A percentile compares a stretch with the other conserved stretches of the same genome.
These are phyloP conservation scores for Philopotamus ludificatus DNA, from an alignment of 1,140 invertebrate species.

Conservation along the genomic window DNA sequence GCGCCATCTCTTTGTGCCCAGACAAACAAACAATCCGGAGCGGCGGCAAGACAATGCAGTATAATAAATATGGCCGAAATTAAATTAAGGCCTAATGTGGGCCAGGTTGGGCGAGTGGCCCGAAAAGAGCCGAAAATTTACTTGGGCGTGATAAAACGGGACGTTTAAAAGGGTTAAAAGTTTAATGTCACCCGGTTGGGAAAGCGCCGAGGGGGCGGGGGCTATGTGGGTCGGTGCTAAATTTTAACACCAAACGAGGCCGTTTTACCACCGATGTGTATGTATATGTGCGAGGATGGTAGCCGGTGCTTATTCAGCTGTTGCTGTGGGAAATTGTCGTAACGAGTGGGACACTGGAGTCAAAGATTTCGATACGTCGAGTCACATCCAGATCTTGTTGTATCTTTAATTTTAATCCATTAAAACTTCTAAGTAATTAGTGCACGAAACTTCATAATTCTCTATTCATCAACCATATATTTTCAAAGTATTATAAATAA, in stretches of 20 bases:
- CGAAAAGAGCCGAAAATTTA: slow-evolving; percentile 27
- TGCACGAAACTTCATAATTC: too few species aligned
- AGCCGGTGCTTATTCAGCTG: too few species aligned
- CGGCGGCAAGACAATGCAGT: slow-evolving; percentile 38
- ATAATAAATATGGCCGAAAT: slow-evolving; percentile 39
- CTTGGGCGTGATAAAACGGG: slow-evolving; percentile 30
- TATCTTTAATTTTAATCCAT: too few species aligned
- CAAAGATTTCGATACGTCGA: too few species aligned
- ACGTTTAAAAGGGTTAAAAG: slow-evolving; percentile 39
- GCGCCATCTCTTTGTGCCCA: not conserved
- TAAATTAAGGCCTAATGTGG: slow-evolving; percentile 40
- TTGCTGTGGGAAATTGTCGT: not conserved
- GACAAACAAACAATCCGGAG: slow-evolving; percentile 28
- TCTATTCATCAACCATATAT: too few species aligned
- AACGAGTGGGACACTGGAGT: not conserved
- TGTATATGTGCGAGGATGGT: too few species aligned
- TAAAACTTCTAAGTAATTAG: too few species aligned
- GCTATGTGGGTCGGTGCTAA: slow-evolving; percentile 4
- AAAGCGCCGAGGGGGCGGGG: not conserved
- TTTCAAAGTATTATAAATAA: too few species aligned
- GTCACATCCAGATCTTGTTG: too few species aligned
- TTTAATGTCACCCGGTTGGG: slow-evolving; percentile 23
- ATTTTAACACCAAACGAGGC: slow-evolving; percentile 12
- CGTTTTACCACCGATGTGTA: too few species aligned
- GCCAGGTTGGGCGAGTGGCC: slow-evolving; percentile 23